Evolutionary conservation across 2,113 vertebrate species (phyloP), one percentile per base, ranked within the genome.

Genomic region (Eptatretus burgeri): DNA sequence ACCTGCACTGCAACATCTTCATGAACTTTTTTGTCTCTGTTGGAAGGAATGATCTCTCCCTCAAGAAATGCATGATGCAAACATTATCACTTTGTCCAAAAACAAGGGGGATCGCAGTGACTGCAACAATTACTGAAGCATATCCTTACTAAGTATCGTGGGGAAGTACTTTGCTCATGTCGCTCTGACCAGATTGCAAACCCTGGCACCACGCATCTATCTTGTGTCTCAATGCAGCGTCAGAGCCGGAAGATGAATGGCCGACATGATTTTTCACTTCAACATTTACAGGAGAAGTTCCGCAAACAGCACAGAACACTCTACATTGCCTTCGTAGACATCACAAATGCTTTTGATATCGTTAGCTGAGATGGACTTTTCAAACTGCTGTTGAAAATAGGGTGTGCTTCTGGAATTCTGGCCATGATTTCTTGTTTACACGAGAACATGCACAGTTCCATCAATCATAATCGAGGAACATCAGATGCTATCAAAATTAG

Each of bases 11-110:
- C n/a, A 63, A 12, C 19, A 50, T 5, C 52, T 60, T n/a, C 51
- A 19, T 50, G 20, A 63, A 11, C 5, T 66, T 27, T 51, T 64
- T 11, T n/a, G 56, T 62, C 20, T 51, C 17, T 56, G 17, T 19
- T 66, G 67, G 67, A 18, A n/a, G n/a, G 65, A 56, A 19, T 62
- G 52, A 50, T 20, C 17, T 11, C 16, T 66, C 11, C 62, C 62
- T 10, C 65, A 49, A 19, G 65, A 66, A 51, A 60, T 62, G 65
- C 49, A 14, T 10, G 52, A 66, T 62, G 51, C 67, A n/a, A 68
- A 64, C 5, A 66, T 51, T 19, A 51, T 64, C 18, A 60, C 52
- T 17, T n/a, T 67, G 14, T 62, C 51, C 50, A 62, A 63, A 19
- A 63, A 62, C 49, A 51, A 49, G 18, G 66, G 63, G 5, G 52